These are phyloP conservation scores for Drosophila affinis DNA, from an alignment of 2,888 invertebrate species.

Conservation along the genomic window DNA sequence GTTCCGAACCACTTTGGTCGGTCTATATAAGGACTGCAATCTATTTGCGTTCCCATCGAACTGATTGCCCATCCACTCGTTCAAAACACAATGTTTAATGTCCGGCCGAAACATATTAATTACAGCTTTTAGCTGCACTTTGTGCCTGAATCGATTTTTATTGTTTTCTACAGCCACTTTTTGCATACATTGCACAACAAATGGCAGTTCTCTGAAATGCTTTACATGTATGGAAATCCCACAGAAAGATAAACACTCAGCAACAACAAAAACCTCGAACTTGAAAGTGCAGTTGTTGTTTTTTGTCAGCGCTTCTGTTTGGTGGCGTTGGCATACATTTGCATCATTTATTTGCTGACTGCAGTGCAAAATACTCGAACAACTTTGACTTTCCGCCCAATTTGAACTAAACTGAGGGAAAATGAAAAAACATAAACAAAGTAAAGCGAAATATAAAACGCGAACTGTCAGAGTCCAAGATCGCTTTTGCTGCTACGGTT, in stretches of 20 bases:
- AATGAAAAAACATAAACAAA: slow-evolving; percentile 5
- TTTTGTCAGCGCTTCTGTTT: not conserved
- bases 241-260: not conserved
- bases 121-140: slow-evolving; percentile 35
- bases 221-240: slow-evolving; percentile 20
- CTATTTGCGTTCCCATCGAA: slow-evolving; percentile 5
- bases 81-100: slow-evolving; percentile 6
- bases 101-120: slow-evolving; percentile 48
- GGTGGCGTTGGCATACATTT: not conserved
- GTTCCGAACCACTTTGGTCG: not conserved
- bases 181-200: slow-evolving; percentile 42
- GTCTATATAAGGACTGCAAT: not conserved
- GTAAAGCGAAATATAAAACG: slow-evolving; percentile 10
- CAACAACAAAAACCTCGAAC: slow-evolving; percentile 24
- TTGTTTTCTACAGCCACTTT: slow-evolving; percentile 8
- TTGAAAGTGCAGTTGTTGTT: slow-evolving; percentile 19
- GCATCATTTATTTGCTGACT: slow-evolving; percentile 3
- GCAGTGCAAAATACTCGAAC: not conserved
- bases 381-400: not conserved
- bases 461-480: slow-evolving; percentile 27
- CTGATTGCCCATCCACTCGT: slow-evolving; percentile 7
- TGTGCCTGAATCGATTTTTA: slow-evolving; percentile 23
- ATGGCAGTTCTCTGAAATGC: slow-evolving; percentile 35
- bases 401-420: not conserved
- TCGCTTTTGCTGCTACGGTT: slow-evolving; percentile 1